These are phyloP conservation scores for Plectrocnemia conspersa DNA, from an alignment of 1,140 invertebrate species.

Conservation along the genomic window DNA sequence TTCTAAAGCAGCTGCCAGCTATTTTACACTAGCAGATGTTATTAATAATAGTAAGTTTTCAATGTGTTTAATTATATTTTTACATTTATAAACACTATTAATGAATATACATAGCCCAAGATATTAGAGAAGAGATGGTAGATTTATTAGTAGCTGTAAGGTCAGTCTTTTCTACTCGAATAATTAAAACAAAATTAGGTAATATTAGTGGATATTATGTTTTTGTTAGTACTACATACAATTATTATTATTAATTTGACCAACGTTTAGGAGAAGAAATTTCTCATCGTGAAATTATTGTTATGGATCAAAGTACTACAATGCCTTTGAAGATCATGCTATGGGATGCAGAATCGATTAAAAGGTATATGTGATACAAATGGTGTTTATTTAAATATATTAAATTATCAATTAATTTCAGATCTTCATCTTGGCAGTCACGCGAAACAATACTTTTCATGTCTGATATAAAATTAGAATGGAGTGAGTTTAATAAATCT, in stretches of 20 bases:
- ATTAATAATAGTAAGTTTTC: slow-evolving; percentile 38
- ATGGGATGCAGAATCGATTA: slow-evolving; percentile 43
- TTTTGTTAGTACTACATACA: neutral
- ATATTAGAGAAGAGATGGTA: slow-evolving; percentile 41
- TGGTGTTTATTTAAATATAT: neutral
- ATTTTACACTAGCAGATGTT: slow-evolving; percentile 52
- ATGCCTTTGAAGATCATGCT: slow-evolving; percentile 39
- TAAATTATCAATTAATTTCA: slow-evolving; percentile 9
- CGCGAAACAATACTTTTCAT: slow-evolving; percentile 44
- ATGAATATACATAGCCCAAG: slow-evolving; percentile 28
- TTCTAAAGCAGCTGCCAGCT: slow-evolving; percentile 54
- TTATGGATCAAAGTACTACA: slow-evolving; percentile 42
- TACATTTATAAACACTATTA: slow-evolving; percentile 11
- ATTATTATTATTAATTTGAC: neutral
- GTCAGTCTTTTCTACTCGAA: slow-evolving; percentile 46
- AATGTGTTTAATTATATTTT: slow-evolving; percentile 11
- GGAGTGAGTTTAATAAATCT: slow-evolving; percentile 39
- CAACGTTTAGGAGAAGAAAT: slow-evolving; percentile 34
- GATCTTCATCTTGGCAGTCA: slow-evolving; percentile 40
- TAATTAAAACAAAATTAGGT: slow-evolving; percentile 49
- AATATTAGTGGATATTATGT: slow-evolving; percentile 17
- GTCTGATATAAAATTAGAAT: slow-evolving; percentile 42
- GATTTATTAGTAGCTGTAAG: slow-evolving; percentile 53
- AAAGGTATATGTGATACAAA: slow-evolving; percentile 27
- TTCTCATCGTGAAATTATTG: slow-evolving; percentile 40